Evolutionary conservation across 2,113 vertebrate species (phyloP), one percentile per base, ranked within the genome.

Genomic region (Fulmarus glacialis): DNA sequence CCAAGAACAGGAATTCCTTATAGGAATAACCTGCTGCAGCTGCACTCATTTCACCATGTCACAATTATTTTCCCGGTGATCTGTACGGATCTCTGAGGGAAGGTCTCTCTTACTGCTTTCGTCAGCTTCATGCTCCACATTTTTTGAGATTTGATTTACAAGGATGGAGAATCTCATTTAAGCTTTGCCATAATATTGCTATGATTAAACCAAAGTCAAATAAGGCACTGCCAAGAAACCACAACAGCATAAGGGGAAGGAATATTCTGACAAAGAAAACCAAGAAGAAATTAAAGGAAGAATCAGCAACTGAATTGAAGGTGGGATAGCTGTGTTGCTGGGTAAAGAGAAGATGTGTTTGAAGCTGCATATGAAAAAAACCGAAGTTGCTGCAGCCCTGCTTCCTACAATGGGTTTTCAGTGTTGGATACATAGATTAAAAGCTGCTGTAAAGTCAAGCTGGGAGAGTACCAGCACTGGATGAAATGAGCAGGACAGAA

Each of bases 1-100:
- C 14, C 70, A 63, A 58, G 27, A 70, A 86, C 14, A 20, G 12
- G 6, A 79, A 86, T 73, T 89, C 23, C 23, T 89, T n/a, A 16
- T 32, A 43, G 50, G 42, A 74, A 64, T 40, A 70, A 74, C 15
- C 40, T 64, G 20, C 43, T 74, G 71, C 50, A 55, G 17, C 24
- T 64, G 66, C 0, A 0, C 5, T 36, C 8, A 8, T 82, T 73
- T 86, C 34, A 68, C 38, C 1, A 45, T 45, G 40, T 36, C n/a
- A 55, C 27, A 34, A 4, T 40, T 64, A 59, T 87, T 64, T 60
- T 86, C 38, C 53, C 8, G 6, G 64, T 64, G 75, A 55, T 56
- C 21, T 64, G 45, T 67, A 36, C 4, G 4, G 63, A 34, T 45
- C 15, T 34, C 66, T 59, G 43, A 48, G 59, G 18, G 29, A 62